Evolutionary conservation across 1,140 invertebrate genomes (phyloP).

Genomic region (Pemphigus obesinymphae): DNA sequence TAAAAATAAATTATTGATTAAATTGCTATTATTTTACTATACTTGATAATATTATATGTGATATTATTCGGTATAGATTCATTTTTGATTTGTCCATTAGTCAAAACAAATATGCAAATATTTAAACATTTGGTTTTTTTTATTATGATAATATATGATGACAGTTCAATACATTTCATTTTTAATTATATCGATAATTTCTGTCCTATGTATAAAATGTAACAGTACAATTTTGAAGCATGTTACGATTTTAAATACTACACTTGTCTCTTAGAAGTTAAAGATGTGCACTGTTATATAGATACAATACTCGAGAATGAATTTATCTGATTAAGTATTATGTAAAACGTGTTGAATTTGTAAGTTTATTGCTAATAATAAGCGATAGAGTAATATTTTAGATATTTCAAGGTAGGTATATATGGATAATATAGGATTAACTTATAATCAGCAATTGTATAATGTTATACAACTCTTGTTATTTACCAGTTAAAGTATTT

Average conservation of each 20-base stretch:
- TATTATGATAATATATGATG: not conserved
- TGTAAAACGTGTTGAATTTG: no score
- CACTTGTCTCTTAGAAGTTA: no score
- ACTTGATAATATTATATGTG: not conserved
- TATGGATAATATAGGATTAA: no score
- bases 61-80: not conserved
- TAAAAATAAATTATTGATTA: not conserved
- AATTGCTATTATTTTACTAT: constrained; percentile 1
- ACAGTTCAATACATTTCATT: not conserved
- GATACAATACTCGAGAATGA: not conserved
- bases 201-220: not conserved
- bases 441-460: no score
- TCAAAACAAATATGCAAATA: not conserved
- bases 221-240: not conserved
- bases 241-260: not conserved
- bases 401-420: no score
- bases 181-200: not conserved
- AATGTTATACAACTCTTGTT: no score
- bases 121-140: not conserved
- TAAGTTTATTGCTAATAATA: no score
- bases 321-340: no score
- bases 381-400: no score
- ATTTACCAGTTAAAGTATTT: constrained; percentile 58
- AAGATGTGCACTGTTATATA: no score
- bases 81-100: not conserved